Conservation (phyloP, 2,113 vertebrate genomes). For the Podilymbus podiceps region DNA sequence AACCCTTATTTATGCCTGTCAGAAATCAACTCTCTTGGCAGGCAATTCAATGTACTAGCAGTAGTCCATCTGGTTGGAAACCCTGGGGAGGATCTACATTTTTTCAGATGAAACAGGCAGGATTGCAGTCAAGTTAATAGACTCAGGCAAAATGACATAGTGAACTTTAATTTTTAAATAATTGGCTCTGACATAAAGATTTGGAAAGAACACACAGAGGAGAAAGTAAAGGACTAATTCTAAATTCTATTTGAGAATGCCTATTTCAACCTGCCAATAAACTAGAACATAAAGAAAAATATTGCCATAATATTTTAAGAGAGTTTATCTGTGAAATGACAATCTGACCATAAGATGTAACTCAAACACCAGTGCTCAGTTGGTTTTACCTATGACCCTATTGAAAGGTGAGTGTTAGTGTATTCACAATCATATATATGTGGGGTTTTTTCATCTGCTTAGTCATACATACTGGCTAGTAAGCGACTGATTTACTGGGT, state of each 20-base stretch:
- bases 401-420: neutral
- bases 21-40: neutral
- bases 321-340: neutral
- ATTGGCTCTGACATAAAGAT: neutral
- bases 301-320: neutral
- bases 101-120: neutral
- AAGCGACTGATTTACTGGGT: neutral
- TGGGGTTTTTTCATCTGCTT: neutral
- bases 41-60: neutral
- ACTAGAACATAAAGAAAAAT: neutral
- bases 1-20: neutral
- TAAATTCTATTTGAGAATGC: neutral
- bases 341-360: neutral
- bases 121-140: neutral
- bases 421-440: neutral
- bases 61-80: constrained; percentile 26
- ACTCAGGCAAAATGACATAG: neutral
- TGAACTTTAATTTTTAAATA: constrained; percentile 4
- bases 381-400: neutral
- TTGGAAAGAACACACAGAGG: neutral
- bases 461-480: neutral
- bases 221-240: neutral
- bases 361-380: neutral
- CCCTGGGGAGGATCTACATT: neutral
- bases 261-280: neutral